Evolutionary conservation across 2,113 vertebrate genomes (phyloP), one percentile per base, ranked within the genome.

Genomic region (Halcyon malimbica): DNA sequence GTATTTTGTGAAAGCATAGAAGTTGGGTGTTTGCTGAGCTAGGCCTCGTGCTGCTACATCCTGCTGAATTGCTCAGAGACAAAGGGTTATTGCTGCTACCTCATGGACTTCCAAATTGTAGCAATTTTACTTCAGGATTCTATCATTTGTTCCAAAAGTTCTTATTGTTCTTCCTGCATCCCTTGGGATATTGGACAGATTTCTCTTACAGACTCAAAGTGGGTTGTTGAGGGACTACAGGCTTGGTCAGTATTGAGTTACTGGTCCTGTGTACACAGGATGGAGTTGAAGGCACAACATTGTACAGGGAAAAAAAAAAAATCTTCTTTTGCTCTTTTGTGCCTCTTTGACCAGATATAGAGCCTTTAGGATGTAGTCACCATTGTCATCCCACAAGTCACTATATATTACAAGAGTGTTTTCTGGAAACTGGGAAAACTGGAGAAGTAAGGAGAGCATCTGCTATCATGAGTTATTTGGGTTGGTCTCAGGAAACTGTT

Each of bases 351-450:
- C 19, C 16, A n/a, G 20, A 51, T 31, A 10, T 28, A 35, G 46
- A 71, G 9, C 23, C 23, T 35, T 56, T 26, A 42, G 46, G 42
- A 42, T 23, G 25, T 20, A n/a, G 42, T n/a, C 60, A 31, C n/a
- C 1, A 0, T 35, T 44, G 19, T 60, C 33, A 60, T 54, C 39
- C 44, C 7, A 1, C 14, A 10, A 16, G 15, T 75, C 50, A 35
- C 53, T 80, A 9, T 46, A 57, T 53, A 28, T 76, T 86, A 26
- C 46, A 46, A 46, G 46, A 46, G 46, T 20, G 46, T 42, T 42
- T 16, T 42, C 42, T 42, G 42, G 42, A 42, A 42, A 42, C 42
- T 42, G 42, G 42, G 42, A 42, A 42, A 42, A 42, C 42, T 42
- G 42, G 42, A 42, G 42, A 42, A 42, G 42, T 42, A 46, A 79